Evolutionary conservation across 2,888 invertebrate species (phyloP).

Genomic region (Augiades crinisus): DNA sequence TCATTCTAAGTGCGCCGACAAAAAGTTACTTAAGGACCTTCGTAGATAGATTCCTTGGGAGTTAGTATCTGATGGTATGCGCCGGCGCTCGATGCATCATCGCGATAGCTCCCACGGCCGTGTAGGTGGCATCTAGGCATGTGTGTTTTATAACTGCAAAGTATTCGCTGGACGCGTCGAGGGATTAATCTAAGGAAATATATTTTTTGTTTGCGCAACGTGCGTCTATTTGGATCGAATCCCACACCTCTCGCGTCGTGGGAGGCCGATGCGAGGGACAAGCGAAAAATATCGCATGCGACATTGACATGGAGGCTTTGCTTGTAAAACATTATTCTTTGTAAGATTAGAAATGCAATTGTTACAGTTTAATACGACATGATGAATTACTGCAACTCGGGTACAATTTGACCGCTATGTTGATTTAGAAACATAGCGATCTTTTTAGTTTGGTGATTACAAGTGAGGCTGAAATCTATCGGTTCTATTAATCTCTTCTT

Average conservation of each 20-base stretch:
- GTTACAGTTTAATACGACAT: too few species aligned
- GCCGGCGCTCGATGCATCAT: slow-evolving; percentile 17
- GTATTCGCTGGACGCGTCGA: slow-evolving; percentile 9
- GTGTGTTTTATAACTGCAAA: slow-evolving; percentile 8
- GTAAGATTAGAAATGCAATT: too few species aligned
- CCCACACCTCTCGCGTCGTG: slow-evolving; percentile 6
- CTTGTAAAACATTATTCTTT: too few species aligned
- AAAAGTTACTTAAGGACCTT: slow-evolving; percentile 41
- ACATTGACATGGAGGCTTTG: too few species aligned
- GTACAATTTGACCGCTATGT: too few species aligned
- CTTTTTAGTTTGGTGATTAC: too few species aligned
- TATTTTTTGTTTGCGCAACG: slow-evolving; percentile 14
- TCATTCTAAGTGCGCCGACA: slow-evolving; percentile 39
- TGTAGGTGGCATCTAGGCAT: slow-evolving; percentile 20
- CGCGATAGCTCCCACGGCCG: slow-evolving; percentile 13
- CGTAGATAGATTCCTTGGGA: slow-evolving; percentile 29
- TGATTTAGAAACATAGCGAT: too few species aligned
- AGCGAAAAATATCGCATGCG: background rate
- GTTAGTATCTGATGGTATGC: slow-evolving; percentile 22
- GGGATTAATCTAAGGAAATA: slow-evolving; percentile 18
- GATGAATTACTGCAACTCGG: too few species aligned
- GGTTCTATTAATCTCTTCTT: too few species aligned
- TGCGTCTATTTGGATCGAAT: slow-evolving; percentile 7
- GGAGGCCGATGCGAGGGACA: slow-evolving; percentile 4
- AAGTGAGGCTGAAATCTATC: too few species aligned